These are phyloP conservation scores for Calliopum simillimum DNA, from an alignment of 2,888 invertebrate species.

Conservation along the genomic window DNA sequence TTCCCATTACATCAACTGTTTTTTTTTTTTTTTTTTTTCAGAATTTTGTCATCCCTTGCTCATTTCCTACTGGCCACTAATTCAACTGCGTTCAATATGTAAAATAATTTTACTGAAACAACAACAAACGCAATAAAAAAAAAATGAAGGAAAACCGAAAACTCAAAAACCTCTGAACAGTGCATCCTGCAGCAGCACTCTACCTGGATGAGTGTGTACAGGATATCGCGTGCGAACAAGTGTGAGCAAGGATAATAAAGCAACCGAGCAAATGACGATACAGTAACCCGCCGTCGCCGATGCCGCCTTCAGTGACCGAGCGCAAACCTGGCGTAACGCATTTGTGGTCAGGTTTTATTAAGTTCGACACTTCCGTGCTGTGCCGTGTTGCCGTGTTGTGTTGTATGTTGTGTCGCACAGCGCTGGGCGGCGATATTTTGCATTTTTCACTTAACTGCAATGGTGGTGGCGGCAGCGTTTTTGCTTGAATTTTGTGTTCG, in stretches of 20 bases:
- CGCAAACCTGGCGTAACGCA: slow-evolving; percentile 24
- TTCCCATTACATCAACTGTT: no score
- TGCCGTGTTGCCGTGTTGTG: background rate
- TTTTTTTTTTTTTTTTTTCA: no score
- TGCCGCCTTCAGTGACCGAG: background rate
- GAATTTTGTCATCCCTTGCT: no score
- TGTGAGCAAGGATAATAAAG: slow-evolving; percentile 25
- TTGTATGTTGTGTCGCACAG: background rate
- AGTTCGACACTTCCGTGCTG: slow-evolving; percentile 34
- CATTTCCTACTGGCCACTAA: background rate
- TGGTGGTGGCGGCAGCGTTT: slow-evolving; percentile 35
- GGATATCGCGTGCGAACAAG: background rate
- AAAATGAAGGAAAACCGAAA: no score
- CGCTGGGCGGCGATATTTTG: slow-evolving; percentile 30
- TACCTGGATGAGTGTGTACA: background rate
- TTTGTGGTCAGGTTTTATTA: slow-evolving; percentile 33
- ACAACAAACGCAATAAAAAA: no score
- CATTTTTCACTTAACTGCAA: slow-evolving; percentile 34
- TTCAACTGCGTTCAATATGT: background rate
- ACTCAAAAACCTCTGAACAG: no score
- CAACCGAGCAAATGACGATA: background rate
- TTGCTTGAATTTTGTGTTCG: background rate
- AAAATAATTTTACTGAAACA: background rate
- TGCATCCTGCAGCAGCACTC: no score
- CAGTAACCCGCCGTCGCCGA: no score